These are phyloP conservation scores for Troglohyphantes excavatus DNA, from an alignment of 2,888 invertebrate species.

Conservation along the genomic window DNA sequence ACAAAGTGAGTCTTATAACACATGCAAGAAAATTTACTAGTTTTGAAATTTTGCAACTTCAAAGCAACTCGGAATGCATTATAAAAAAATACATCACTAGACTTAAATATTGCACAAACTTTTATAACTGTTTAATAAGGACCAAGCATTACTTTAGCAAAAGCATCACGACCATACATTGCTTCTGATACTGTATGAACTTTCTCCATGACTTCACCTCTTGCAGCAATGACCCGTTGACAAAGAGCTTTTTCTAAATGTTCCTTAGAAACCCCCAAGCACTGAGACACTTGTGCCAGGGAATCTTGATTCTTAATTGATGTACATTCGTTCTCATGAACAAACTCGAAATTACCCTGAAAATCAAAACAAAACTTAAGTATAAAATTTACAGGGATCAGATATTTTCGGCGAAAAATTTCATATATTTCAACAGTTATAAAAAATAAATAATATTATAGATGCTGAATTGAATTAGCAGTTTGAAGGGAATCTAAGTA, in stretches of 20 bases:
- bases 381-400: background rate
- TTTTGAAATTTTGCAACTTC: no score
- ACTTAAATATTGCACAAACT: no score
- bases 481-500: no score
- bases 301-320: constrained; percentile 84
- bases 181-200: constrained; percentile 93
- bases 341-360: constrained; percentile 87
- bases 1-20: no score
- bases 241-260: constrained; percentile 90
- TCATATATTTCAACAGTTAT: no score
- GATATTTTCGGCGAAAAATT: no score
- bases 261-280: constrained; percentile 87
- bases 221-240: constrained; percentile 94
- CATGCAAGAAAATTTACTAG: no score
- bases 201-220: constrained; percentile 95
- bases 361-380: background rate
- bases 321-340: constrained; percentile 85
- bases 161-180: constrained; percentile 93
- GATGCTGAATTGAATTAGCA: no score
- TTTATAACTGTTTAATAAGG: no score
- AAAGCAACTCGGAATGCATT: no score
- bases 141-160: constrained; percentile 88
- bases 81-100: no score
- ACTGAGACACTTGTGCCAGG: constrained; percentile 85
- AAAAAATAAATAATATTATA: no score